Conservation (phyloP, 2,888 invertebrate species). For the Orthosia gracilis region DNA sequence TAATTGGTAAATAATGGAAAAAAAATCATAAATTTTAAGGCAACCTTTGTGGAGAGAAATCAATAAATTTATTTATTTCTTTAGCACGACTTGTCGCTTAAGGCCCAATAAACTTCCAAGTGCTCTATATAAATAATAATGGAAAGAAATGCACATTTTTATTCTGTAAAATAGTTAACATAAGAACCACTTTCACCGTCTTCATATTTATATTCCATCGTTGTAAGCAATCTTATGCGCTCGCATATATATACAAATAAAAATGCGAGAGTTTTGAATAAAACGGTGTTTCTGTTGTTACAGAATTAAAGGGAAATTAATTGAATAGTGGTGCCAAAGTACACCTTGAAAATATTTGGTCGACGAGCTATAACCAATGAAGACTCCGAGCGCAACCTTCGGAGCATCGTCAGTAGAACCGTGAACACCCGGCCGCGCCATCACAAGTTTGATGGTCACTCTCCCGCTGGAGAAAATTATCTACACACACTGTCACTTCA, state of each 20-base stretch:
- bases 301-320: conserved; percentile 83
- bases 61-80: no score
- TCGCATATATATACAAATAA: conserved; percentile 3
- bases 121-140: neutral
- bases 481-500: conserved; percentile 90
- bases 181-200: neutral
- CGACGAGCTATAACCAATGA: conserved; percentile 80
- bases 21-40: no score
- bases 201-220: conserved; percentile 2
- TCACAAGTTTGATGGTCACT: conserved; percentile 88
- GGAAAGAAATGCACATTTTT: conserved; percentile 3
- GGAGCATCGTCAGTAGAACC: conserved; percentile 77
- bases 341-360: conserved; percentile 74
- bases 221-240: neutral
- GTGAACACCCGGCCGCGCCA: conserved; percentile 76
- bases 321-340: conserved; percentile 75
- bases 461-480: conserved; percentile 84
- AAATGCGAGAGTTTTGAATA: neutral
- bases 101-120: neutral
- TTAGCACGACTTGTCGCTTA: neutral
- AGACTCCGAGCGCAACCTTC: conserved; percentile 75
- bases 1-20: no score
- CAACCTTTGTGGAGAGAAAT: no score
- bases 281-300: conserved; percentile 76
- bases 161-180: neutral